These are phyloP conservation scores for Anorthoa munda DNA, from an alignment of 2,888 invertebrate species.

Conservation along the genomic window DNA sequence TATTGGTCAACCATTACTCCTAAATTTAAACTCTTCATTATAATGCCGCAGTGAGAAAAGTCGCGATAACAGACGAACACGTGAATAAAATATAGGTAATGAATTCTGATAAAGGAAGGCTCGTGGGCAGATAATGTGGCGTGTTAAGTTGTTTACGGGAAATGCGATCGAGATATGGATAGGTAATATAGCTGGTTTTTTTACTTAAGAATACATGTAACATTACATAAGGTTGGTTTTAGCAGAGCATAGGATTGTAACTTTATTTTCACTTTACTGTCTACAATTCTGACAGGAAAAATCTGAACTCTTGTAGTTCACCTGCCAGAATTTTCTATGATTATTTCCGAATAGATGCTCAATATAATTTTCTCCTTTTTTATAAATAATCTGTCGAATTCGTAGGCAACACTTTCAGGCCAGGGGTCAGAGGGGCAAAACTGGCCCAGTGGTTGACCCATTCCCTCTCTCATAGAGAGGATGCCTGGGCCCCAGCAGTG, in stretches of 20 bases:
- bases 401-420: background rate
- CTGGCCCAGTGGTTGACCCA: too few species aligned
- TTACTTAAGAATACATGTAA: constrained; percentile 7
- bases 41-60: constrained; percentile 89
- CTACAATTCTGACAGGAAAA: too few species aligned
- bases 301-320: background rate
- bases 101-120: constrained; percentile 85
- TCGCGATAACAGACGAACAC: constrained; percentile 85
- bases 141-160: constrained; percentile 64
- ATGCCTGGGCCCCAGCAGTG: too few species aligned
- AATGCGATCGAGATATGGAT: constrained; percentile 62
- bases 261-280: background rate
- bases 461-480: too few species aligned
- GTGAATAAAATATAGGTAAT: constrained; percentile 89
- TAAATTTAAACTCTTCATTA: constrained; percentile 91
- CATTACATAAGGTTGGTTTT: constrained; percentile 1
- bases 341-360: background rate
- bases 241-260: background rate
- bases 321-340: background rate
- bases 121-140: constrained; percentile 71
- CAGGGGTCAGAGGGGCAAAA: too few species aligned
- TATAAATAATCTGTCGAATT: background rate
- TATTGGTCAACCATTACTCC: constrained; percentile 91
- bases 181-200: constrained; percentile 28
- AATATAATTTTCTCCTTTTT: background rate